Base-by-base conservation (phyloP, 2,888 invertebrate species). In the Argyra leucocephala region DNA sequence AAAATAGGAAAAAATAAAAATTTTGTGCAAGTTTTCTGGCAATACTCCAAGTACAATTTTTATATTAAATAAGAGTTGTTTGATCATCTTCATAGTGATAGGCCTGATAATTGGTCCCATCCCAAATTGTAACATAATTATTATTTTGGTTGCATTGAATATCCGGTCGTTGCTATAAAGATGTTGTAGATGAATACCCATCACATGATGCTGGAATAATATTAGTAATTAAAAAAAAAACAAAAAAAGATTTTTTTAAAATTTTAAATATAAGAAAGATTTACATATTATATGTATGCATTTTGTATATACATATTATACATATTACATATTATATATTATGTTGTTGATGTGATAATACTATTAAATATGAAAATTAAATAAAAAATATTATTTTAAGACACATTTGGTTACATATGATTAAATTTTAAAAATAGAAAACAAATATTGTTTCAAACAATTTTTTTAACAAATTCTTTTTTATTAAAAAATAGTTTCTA, bases 111-210 rank as follows among this genome's bases (percentile, higher is more conserved):
- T 67, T 69, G 64, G 70, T 68, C 69, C 72, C 72, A 71, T 73
- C 71, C 73, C 73, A 73, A 62, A 73, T 70, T 66, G 71, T 70
- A 65, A 72, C 66, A 70, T 69, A 70, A 69, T 71, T 70, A 67
- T 70, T 70, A 67, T 70, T 63, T 21, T 67, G 71, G 69, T 71
- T 72, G 68, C 72, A 73, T 72, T 73, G 72, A 73, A 70, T 69
- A 68, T 72, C 72, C 67, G 69, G 71, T 72, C 70, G 73, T 71
- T 73, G 74, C 84, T 86, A 86, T 82, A 86, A 85, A 81, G 86
- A 86, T 74, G 86, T 86, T 80, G 86, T 86, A 80, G 86, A 86
- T 78, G 86, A 86, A 83, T 84, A 86, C 82, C 85, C 86, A 83
- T 86, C 86, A 83, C 83, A 85, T 81, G 86, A 85, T 82, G 85